Evolutionary conservation across 1,140 invertebrate genomes (phyloP).

Genomic region (Drosophila auraria): DNA sequence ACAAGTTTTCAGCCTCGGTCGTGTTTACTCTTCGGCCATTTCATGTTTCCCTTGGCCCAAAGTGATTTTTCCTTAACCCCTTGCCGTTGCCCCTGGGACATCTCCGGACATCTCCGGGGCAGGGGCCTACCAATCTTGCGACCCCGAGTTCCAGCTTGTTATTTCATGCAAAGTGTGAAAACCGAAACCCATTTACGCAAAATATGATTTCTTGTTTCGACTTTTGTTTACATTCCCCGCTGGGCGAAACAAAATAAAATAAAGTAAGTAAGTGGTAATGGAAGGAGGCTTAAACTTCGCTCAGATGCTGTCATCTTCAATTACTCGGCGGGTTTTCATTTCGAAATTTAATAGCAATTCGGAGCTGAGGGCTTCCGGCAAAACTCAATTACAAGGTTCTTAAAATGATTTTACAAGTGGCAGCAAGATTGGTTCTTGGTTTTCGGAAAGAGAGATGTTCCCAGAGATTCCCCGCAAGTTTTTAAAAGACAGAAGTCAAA

Average conservation of each 20-base stretch:
- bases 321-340: conserved; percentile 17
- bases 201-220: conserved; percentile 62
- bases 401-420: conserved; percentile 22
- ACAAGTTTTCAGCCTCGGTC: conserved; percentile 48
- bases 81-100: conserved; percentile 24
- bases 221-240: conserved; percentile 47
- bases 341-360: conserved; percentile 29
- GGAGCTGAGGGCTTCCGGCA: not conserved
- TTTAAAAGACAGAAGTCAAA: conserved; percentile 2
- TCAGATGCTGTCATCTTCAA: conserved; percentile 44
- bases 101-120: conserved; percentile 7
- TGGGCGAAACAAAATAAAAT: conserved; percentile 1
- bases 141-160: conserved; percentile 37
- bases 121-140: conserved; percentile 66
- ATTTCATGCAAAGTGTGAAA: conserved; percentile 61
- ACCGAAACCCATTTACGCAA: conserved; percentile 64
- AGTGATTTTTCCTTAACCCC: conserved; percentile 40
- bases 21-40: conserved; percentile 47
- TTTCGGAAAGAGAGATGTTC: not conserved
- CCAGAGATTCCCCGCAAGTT: conserved; percentile 1
- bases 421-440: not conserved
- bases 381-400: conserved; percentile 60
- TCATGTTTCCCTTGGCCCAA: conserved; percentile 35
- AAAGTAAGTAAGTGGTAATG: not conserved
- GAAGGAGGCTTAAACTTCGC: conserved; percentile 5